phyloP scores from a whole-genome alignment of 2,113 vertebrate genomes.

The Noturus placidus region DNA sequence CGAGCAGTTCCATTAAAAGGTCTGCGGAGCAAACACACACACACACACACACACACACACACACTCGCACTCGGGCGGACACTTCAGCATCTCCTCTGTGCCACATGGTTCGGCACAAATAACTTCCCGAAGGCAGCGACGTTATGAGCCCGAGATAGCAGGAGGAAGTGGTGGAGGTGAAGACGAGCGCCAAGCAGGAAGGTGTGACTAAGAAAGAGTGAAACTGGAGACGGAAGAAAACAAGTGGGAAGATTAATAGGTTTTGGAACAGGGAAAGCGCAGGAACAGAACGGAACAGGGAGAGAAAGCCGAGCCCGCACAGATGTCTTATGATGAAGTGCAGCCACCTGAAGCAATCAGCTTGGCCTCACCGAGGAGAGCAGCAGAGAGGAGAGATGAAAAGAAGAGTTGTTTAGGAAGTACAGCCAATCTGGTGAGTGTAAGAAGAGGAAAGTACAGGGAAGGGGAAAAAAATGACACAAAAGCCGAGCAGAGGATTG shows the following conservation, averaged over 20 bases:
- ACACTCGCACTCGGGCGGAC: background rate
- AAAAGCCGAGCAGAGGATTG: background rate
- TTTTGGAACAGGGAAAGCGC: background rate
- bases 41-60: background rate
- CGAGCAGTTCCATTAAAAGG: conserved; percentile 32
- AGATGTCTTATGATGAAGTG: conserved; percentile 22
- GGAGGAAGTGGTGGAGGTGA: conserved; percentile 6
- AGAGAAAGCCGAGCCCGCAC: background rate
- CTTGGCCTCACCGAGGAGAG: conserved; percentile 5
- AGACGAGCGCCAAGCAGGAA: conserved; percentile 12
- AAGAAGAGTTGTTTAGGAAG: background rate
- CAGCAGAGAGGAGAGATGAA: background rate
- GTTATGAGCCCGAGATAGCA: background rate
- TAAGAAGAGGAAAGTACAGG: background rate
- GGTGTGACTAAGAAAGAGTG: conserved; percentile 6
- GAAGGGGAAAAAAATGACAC: background rate
- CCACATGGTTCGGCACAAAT: conserved; percentile 14
- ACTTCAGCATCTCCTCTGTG: background rate
- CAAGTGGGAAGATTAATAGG: conserved; percentile 28
- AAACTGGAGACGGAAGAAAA: conserved; percentile 16
- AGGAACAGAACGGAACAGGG: background rate
- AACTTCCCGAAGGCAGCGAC: conserved; percentile 4
- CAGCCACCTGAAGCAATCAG: conserved; percentile 31
- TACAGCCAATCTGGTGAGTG: background rate
- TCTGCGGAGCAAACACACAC: background rate